These are phyloP conservation scores for Hypanus sabinus DNA, from an alignment of 2,113 vertebrate genomes.

Conservation along the genomic window DNA sequence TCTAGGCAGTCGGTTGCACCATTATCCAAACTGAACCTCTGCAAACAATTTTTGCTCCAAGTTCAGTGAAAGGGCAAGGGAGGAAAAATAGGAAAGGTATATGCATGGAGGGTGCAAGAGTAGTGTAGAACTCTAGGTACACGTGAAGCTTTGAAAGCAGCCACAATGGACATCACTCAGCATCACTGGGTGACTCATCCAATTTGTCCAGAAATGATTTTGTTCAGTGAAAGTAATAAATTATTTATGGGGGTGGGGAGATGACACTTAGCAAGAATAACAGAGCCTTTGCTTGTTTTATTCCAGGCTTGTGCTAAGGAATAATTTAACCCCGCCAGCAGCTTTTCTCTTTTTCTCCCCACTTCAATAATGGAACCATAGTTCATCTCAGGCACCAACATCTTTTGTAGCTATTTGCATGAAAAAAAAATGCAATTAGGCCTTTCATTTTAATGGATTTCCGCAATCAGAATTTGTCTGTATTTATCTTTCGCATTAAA, in stretches of 20 bases:
- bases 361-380: neutral
- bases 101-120: too few relatives aligned
- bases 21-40: too few relatives aligned
- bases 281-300: neutral
- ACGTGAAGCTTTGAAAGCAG: neutral
- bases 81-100: too few relatives aligned
- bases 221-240: neutral
- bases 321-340: neutral
- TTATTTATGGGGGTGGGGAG: neutral
- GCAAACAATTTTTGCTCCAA: too few relatives aligned
- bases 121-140: neutral
- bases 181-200: neutral
- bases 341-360: neutral
- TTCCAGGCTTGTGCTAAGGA: neutral
- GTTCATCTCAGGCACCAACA: neutral
- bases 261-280: neutral
- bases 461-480: neutral
- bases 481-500: neutral
- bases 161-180: too few relatives aligned
- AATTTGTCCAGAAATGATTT: neutral
- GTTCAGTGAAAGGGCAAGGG: too few relatives aligned
- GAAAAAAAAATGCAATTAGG: neutral
- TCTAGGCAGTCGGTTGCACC: too few relatives aligned
- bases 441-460: slow-evolving; percentile 7
- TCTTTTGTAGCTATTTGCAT: neutral